These are phyloP conservation scores for Morus bassanus DNA, from an alignment of 2,797 vertebrate genomes.

Conservation along the genomic window DNA sequence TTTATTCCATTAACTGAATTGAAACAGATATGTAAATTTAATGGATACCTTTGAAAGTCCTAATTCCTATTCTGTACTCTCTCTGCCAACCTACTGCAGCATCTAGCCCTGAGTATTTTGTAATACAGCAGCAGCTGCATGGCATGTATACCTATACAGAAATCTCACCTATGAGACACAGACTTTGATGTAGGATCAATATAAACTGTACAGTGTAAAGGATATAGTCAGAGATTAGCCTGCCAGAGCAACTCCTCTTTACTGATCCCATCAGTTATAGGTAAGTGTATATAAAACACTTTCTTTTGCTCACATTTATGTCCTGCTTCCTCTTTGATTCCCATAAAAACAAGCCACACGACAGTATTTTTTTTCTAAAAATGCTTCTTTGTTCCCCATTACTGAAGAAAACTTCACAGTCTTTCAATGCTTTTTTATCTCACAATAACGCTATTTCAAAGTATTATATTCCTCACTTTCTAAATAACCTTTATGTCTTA, in stretches of 20 bases:
- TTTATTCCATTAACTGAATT: neutral
- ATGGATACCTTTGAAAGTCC: neutral
- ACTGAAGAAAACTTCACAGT: neutral
- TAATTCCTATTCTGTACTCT: neutral
- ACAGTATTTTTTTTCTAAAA: neutral
- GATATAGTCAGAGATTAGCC: neutral
- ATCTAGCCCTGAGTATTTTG: neutral
- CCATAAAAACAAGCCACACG: neutral
- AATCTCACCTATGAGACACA: neutral
- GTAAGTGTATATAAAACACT: neutral
- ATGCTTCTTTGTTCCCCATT: neutral
- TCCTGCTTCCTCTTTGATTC: neutral
- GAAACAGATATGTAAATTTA: neutral
- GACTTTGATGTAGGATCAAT: neutral
- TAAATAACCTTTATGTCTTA: neutral
- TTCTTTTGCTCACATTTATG: neutral
- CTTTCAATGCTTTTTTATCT: neutral
- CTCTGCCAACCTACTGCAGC: neutral
- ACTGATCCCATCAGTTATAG: neutral
- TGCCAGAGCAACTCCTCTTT: neutral
- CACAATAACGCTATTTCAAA: neutral
- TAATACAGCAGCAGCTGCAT: neutral
- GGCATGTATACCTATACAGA: neutral
- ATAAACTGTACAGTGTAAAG: neutral
- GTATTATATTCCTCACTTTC: neutral